Conservation (phyloP, 2,113 vertebrate genomes). For the Odocoileus virginianus region DNA sequence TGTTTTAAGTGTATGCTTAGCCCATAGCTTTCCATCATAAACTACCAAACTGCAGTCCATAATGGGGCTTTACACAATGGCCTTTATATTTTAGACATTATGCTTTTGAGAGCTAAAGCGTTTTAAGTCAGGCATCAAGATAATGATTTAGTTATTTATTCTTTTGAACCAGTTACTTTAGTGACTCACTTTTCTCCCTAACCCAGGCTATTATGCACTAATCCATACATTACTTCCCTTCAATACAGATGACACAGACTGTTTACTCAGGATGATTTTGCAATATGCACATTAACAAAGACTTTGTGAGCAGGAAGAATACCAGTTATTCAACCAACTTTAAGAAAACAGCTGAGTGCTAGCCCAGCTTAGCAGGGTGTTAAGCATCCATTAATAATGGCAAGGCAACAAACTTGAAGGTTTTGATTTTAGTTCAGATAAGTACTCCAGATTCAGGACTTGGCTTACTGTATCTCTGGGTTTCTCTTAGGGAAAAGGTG, state of each 20-base stretch:
- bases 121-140: constrained; percentile 64
- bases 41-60: neutral
- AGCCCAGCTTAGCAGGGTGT: constrained; percentile 67
- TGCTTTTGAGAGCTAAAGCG: constrained; percentile 53
- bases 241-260: constrained; percentile 59
- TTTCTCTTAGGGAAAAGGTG: neutral
- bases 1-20: neutral
- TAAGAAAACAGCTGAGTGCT: constrained; percentile 54
- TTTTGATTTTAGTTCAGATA: constrained; percentile 48
- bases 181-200: constrained; percentile 69
- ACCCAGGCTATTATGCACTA: constrained; percentile 65
- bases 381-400: constrained; percentile 70
- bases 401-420: constrained; percentile 22
- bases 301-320: constrained; percentile 66
- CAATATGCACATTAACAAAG: constrained; percentile 69
- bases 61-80: neutral
- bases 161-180: constrained; percentile 56
- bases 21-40: neutral
- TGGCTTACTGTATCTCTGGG: neutral
- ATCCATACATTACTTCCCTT: constrained; percentile 67
- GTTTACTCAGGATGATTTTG: constrained; percentile 70
- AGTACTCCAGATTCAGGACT: neutral
- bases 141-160: constrained; percentile 74
- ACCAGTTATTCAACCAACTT: constrained; percentile 54
- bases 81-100: constrained; percentile 43